Percentiles rank a stretch among this genome's conserved stretches.
phyloP scores from a whole-genome alignment of 2,888 invertebrate genomes.

The Cloeon dipterum region DNA sequence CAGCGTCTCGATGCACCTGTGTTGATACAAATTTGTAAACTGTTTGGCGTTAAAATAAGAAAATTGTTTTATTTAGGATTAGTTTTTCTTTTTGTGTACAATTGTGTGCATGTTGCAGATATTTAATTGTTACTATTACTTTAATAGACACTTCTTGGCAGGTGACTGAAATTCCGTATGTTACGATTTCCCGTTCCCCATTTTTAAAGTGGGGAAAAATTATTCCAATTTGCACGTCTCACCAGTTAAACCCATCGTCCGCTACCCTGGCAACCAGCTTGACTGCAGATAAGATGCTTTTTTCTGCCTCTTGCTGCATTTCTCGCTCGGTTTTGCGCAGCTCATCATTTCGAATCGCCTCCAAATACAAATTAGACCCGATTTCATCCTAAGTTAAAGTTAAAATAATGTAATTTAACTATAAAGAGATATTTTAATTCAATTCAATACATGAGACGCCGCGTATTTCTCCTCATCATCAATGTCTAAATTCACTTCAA shows the following conservation, averaged over 20 bases:
- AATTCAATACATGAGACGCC: conserved; percentile 17
- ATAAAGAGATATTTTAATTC: too few species aligned
- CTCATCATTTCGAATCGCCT: conserved; percentile 54
- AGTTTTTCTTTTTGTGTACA: too few species aligned
- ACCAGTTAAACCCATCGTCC: conserved; percentile 25
- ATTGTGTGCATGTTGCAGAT: too few species aligned
- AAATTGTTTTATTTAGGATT: too few species aligned
- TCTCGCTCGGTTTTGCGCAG: conserved; percentile 47
- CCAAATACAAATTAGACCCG: conserved; percentile 32
- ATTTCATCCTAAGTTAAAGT: conserved; percentile 25
- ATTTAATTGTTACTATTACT: too few species aligned
- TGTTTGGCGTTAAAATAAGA: background rate
- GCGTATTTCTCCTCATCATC: conserved; percentile 57
- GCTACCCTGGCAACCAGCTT: conserved; percentile 64
- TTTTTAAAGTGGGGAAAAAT: too few species aligned
- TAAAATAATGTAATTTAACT: too few species aligned
- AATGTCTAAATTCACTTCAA: conserved; percentile 66
- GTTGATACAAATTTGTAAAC: background rate
- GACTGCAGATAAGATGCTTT: conserved; percentile 61
- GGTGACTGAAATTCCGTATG: too few species aligned
- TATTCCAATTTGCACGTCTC: too few species aligned
- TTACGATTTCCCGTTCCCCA: too few species aligned
- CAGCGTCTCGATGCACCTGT: conserved; percentile 78
- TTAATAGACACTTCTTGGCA: too few species aligned
- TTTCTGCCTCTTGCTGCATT: conserved; percentile 49